Conservation (phyloP, 1,140 invertebrate genomes). For the Andricus grossulariae region DNA sequence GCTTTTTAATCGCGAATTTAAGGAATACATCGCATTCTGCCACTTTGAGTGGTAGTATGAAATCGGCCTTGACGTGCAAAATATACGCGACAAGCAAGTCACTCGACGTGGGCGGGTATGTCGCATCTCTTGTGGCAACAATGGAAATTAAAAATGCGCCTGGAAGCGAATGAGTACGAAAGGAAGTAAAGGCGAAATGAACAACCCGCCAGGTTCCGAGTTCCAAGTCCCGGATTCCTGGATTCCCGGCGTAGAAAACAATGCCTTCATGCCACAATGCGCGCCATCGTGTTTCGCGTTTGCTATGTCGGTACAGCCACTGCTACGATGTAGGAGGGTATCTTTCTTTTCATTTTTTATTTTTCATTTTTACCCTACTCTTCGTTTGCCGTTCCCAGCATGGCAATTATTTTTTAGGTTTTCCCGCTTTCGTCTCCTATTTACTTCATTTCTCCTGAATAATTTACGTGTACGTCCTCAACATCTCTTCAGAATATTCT, state of each 20-base stretch:
- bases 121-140: constrained; percentile 48
- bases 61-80: neutral
- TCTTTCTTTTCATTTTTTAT: constrained; percentile 50
- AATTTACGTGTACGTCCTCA: neutral
- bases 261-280: constrained; percentile 55
- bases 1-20: no score
- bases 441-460: neutral
- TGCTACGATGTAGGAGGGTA: constrained; percentile 45
- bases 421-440: constrained; percentile 4
- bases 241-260: constrained; percentile 64
- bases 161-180: constrained; percentile 47
- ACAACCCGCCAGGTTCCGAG: constrained; percentile 48
- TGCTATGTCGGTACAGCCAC: constrained; percentile 48
- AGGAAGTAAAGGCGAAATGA: constrained; percentile 59
- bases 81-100: constrained; percentile 30
- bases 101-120: constrained; percentile 42
- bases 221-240: constrained; percentile 52
- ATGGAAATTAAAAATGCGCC: constrained; percentile 62
- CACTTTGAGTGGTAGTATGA: constrained; percentile 36
- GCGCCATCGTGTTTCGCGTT: constrained; percentile 51
- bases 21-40: neutral
- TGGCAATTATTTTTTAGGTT: constrained; percentile 17
- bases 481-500: neutral
- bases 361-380: constrained; percentile 46
- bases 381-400: constrained; percentile 13